Evolutionary conservation across 2,888 invertebrate genomes (phyloP).

Genomic region (Zootermopsis nevadensis): DNA sequence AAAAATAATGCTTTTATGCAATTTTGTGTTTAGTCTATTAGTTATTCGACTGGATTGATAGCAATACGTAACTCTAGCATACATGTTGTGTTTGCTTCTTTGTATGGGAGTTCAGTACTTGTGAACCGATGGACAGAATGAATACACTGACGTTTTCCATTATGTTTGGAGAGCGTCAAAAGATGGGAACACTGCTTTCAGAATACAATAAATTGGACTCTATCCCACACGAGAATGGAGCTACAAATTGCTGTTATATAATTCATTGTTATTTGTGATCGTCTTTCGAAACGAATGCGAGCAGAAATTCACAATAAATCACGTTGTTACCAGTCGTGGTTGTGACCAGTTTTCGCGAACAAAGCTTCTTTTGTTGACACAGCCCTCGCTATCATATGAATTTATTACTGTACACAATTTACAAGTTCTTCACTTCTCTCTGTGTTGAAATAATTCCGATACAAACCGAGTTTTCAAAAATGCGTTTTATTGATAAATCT

Average conservation of each 20-base stretch:
- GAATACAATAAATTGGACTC: constrained; percentile 21
- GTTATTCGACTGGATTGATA: no score
- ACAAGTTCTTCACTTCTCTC: neutral
- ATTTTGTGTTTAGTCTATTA: no score
- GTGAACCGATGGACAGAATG: neutral
- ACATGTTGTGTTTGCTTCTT: no score
- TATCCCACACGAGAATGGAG: neutral
- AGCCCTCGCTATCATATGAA: neutral
- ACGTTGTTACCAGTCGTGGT: neutral
- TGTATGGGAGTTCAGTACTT: no score
- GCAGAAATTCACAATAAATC: constrained; percentile 22
- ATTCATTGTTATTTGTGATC: constrained; percentile 21
- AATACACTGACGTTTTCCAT: constrained; percentile 18
- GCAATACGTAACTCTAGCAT: no score
- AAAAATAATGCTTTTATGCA: no score
- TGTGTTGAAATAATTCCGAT: no score
- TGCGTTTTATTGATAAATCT: no score
- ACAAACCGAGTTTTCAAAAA: no score
- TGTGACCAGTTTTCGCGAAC: neutral
- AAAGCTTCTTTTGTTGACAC: neutral
- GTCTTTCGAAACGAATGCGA: neutral
- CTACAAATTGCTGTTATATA: constrained; percentile 24
- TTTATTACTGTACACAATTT: neutral
- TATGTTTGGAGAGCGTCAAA: constrained; percentile 22
- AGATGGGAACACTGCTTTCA: constrained; percentile 15